Base-by-base conservation (phyloP, 2,888 invertebrate species). In the Lepidocyrtoides sp. region DNA sequence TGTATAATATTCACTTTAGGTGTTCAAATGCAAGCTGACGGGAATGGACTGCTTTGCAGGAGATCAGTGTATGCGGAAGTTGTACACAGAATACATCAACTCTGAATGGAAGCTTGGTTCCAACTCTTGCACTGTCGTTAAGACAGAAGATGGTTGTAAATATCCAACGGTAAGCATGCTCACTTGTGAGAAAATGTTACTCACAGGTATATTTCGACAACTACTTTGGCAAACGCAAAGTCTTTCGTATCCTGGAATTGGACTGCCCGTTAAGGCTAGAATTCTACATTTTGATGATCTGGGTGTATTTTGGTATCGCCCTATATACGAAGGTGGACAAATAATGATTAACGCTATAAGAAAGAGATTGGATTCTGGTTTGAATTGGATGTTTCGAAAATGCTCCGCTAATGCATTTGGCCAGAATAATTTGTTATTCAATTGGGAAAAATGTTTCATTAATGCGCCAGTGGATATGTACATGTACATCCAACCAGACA, bases 1-100 rank as follows among this genome's bases (percentile, higher is more conserved):
- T 0, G 8, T 60, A 17, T 57, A 57, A 20, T 20, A 5, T 60
- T 60, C 7, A 14, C 17, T 63, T 1, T 14, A 63, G 63, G 32
- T 8, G 0, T 0, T 63, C 1, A 63, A 63, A 29, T 63, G 63
- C 32, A 63, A 63, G 5, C 63, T 63, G 14, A 14, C n/a, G 2
- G 63, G 8, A 12, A 63, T 63, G 63, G 63, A 63, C 63, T 63
- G 63, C 29, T 63, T 63, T n/a, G 14, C 32, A 7, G 63, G 32
- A 20, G 29, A 29, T 12, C 63, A 23, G 8, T 29, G 10, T 63
- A 14, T 63, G 0, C 7, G 32, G 4, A 29, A 1, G n/a, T 2
- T 63, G 1, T 63, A 63, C n/a, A 14, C 23, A 29, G 29, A 29
- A 10, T 63, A 63, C n/a, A 12, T 4, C 29, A 63, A 63, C 0